A percentile compares a stretch with the other conserved stretches of the same genome.
Evolutionary conservation across 2,888 invertebrate species (phyloP).

Genomic region (Melitaea athalia): DNA sequence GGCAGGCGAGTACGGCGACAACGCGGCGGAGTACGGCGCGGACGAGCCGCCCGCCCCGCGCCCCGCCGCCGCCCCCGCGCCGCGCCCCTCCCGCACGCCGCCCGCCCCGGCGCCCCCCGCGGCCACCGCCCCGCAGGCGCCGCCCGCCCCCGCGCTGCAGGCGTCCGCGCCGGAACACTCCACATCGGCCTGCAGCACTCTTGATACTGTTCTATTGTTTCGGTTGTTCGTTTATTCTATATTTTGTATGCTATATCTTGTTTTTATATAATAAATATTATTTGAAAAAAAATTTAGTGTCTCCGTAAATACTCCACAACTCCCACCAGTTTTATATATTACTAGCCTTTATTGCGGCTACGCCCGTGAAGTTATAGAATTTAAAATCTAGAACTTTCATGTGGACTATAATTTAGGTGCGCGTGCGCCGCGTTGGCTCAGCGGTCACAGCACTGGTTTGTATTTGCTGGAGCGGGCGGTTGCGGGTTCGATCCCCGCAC

Average conservation of each 20-base stretch:
- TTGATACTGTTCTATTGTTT: not conserved
- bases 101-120: slow-evolving; percentile 7
- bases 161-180: not conserved
- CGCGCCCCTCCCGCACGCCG: slow-evolving; percentile 22
- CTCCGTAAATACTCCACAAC: too few relatives aligned
- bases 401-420: too few relatives aligned
- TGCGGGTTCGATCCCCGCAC: too few relatives aligned
- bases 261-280: too few relatives aligned
- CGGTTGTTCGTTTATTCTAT: not conserved
- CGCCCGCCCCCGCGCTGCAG: slow-evolving; percentile 14
- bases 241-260: not conserved
- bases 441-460: too few relatives aligned
- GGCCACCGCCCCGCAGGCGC: not conserved
- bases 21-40: slow-evolving; percentile 61
- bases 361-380: not conserved
- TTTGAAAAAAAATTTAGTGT: too few relatives aligned
- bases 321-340: too few relatives aligned
- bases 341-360: not conserved
- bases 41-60: slow-evolving; percentile 41
- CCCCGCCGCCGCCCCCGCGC: too few relatives aligned
- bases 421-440: too few relatives aligned
- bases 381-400: too few relatives aligned
- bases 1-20: slow-evolving; percentile 73
- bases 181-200: not conserved
- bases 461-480: too few relatives aligned